Evolutionary conservation across 2,888 invertebrate genomes (phyloP).

Genomic region (Smittia aterrima): DNA sequence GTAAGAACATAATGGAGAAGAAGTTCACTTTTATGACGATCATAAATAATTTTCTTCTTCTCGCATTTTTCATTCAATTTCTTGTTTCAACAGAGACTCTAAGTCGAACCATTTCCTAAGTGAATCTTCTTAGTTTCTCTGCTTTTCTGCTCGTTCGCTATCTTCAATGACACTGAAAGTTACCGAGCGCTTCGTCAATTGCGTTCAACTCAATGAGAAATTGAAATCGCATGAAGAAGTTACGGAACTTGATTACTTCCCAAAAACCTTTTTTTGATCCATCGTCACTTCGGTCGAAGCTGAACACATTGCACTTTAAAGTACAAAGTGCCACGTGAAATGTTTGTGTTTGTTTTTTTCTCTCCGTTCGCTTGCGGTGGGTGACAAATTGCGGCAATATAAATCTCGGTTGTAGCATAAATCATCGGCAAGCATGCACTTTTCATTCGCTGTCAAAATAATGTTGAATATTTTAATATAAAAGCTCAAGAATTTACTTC

Average conservation of each 20-base stretch:
- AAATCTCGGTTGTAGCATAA: not conserved
- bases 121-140: too few species aligned
- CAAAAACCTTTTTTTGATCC: not conserved
- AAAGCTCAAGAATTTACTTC: not conserved
- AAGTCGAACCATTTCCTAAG: not conserved
- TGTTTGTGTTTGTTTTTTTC: not conserved
- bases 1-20: conserved; percentile 33
- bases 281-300: not conserved
- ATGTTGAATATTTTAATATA: not conserved
- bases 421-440: not conserved
- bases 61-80: conserved; percentile 1
- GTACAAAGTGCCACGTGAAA: not conserved
- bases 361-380: not conserved
- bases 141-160: too few species aligned
- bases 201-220: too few species aligned
- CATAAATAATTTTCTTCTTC: not conserved
- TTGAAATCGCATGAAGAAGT: too few species aligned
- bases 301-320: not conserved
- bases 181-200: too few species aligned
- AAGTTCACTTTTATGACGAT: conserved; percentile 19
- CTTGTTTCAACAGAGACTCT: not conserved
- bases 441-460: conserved; percentile 16
- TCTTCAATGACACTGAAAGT: too few species aligned
- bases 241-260: too few species aligned
- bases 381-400: not conserved